A percentile compares a stretch with the other conserved stretches of the same genome.
These are phyloP conservation scores for Notothenia rossii DNA, from an alignment of 2,113 vertebrate species.

Conservation along the genomic window DNA sequence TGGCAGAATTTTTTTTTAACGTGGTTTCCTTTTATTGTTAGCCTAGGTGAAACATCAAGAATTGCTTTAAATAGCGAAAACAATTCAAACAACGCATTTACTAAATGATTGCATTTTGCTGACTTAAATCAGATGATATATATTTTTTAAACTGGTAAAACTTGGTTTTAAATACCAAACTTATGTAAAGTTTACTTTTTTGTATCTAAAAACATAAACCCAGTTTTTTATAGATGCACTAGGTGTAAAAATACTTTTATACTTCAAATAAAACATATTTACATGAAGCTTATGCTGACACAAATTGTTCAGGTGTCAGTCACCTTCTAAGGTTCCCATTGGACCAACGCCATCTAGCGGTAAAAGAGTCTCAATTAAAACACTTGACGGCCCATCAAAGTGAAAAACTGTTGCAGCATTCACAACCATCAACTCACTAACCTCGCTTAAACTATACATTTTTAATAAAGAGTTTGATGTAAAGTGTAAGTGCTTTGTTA, in stretches of 20 bases:
- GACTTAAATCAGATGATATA: neutral
- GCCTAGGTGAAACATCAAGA: neutral
- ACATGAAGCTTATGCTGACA: neutral
- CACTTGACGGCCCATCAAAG: neutral
- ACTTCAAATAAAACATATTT: neutral
- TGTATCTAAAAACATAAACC: neutral
- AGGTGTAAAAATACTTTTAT: neutral
- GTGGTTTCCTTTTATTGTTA: neutral
- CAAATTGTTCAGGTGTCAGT: neutral
- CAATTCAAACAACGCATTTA: neutral
- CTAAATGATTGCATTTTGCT: neutral
- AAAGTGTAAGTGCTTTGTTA: neutral
- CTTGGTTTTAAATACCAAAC: neutral
- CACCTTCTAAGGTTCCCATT: conserved; percentile 37
- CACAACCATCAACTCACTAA: neutral
- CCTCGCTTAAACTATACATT: neutral
- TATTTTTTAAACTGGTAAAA: neutral
- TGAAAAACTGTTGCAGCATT: conserved; percentile 13
- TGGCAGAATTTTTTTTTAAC: neutral
- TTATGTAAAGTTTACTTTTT: neutral
- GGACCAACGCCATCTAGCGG: conserved; percentile 76
- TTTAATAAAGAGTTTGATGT: neutral
- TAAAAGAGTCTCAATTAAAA: conserved; percentile 11
- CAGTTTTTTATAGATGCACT: neutral
- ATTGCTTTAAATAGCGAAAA: neutral